Percentiles rank a stretch among this genome's conserved stretches.
Evolutionary conservation across 2,797 vertebrate genomes (phyloP).

Genomic region (Gambelia wislizenii): DNA sequence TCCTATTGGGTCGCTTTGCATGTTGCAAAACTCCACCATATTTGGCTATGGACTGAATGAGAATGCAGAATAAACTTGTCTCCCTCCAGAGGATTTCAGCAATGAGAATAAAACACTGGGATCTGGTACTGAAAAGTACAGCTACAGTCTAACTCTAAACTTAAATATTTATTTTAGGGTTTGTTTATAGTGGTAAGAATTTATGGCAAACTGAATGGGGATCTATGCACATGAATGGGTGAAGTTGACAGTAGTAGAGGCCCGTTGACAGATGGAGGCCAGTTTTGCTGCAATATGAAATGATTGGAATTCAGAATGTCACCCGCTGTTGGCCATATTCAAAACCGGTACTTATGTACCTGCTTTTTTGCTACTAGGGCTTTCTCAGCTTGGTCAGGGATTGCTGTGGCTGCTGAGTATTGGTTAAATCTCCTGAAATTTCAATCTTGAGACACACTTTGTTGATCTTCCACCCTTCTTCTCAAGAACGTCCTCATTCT

Average conservation of each 20-base stretch:
- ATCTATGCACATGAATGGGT: background rate
- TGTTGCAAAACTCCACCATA: background rate
- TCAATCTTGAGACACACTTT: background rate
- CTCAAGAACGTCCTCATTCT: background rate
- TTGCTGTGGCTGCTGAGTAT: background rate
- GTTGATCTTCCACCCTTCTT: background rate
- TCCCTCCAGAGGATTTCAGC: constrained; percentile 7
- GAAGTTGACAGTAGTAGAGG: background rate
- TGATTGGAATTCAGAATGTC: background rate
- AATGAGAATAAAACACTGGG: background rate
- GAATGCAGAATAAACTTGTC: background rate
- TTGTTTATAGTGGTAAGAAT: background rate
- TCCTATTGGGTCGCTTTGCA: background rate
- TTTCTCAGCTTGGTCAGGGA: background rate
- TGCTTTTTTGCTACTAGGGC: background rate
- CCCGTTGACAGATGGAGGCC: background rate
- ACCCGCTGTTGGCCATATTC: background rate
- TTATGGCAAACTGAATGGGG: background rate
- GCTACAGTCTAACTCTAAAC: background rate
- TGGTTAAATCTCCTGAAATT: background rate
- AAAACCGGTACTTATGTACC: background rate
- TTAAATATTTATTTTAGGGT: background rate
- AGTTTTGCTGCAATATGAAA: background rate
- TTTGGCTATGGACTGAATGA: constrained; percentile 5
- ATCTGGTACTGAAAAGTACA: background rate